Conservation (phyloP, 2,113 vertebrate genomes). For the Balaenoptera acutorostrata region DNA sequence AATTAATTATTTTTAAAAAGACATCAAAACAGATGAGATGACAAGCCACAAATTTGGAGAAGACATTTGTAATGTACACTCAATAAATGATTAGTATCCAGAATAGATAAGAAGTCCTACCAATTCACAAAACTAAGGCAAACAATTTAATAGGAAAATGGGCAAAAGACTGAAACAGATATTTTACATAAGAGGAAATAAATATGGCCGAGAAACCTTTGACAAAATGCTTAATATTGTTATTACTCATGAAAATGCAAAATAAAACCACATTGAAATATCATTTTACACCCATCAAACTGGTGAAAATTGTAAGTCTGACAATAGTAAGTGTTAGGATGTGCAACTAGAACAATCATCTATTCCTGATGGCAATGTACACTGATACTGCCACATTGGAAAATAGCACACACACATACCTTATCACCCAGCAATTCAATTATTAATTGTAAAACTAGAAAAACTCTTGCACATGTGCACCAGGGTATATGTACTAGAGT, state of each 20-base stretch:
- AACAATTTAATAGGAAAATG: neutral
- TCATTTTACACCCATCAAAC: neutral
- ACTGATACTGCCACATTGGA: neutral
- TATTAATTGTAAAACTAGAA: neutral
- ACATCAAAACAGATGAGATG: neutral
- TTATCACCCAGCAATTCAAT: neutral
- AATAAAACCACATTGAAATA: slow-evolving; percentile 3
- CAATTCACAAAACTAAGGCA: neutral
- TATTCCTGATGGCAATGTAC: neutral
- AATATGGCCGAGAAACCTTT: neutral
- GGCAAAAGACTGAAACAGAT: neutral
- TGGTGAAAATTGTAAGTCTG: neutral
- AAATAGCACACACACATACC: neutral
- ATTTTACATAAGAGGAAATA: neutral
- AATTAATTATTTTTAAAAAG: neutral
- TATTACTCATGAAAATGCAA: neutral
- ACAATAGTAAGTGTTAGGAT: too few relatives aligned
- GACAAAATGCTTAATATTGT: neutral
- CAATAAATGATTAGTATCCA: neutral
- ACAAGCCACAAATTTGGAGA: neutral
- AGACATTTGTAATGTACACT: neutral
- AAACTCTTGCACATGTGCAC: neutral
- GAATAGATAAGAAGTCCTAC: neutral
- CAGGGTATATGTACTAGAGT: neutral
- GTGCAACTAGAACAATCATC: neutral